Evolutionary conservation across 2,888 invertebrate species (phyloP), one percentile per base, ranked within the genome.

Genomic region (Pseudococcus jackbeardsleyi): DNA sequence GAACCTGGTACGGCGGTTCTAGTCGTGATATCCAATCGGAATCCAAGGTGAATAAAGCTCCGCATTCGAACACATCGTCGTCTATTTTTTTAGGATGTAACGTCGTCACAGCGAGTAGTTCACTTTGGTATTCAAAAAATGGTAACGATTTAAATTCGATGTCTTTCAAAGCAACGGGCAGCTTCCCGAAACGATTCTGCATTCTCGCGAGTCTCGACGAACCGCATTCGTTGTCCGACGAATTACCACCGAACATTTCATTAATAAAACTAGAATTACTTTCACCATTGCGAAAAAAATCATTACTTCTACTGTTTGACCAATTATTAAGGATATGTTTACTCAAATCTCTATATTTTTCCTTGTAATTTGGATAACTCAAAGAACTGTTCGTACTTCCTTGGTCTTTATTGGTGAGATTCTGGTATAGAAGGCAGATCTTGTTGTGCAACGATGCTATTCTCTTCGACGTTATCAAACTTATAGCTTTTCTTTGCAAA

Each of bases 1-100:
- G 88, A 12, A 88, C 8, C n/a, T 88, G 88, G 26, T 82, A 82
- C 5, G 54, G 82, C n/a, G 79, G n/a, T 79, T 88, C 88, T 9
- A 88, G 11, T 15, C 79, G 79, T 17, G 79, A 82, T 9, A 50
- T 77, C 50, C 17, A 39, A 17, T 79, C 79, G 11, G 77, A 48
- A 12, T 33, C 48, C 19, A 88, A 11, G 22, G 50, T 82, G 17
- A 88, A 88, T 4, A 11, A 17, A n/a, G 33, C 15, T 22, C 50
- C 54, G 82, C 12, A 88, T 33, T 88, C 88, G 59, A 88, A 88
- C 0, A 82, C 33, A 7, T 88, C 88, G 19, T 48, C 46, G 50
- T 59, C 50, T 59, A 79, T 0, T 50, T 82, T 50, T 11, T 79
- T 42, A 12, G 88, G 88, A 12, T 50, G 39, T n/a, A 88, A 19